Base-by-base conservation (phyloP, 2,888 invertebrate genomes). In the Tipula unca region DNA sequence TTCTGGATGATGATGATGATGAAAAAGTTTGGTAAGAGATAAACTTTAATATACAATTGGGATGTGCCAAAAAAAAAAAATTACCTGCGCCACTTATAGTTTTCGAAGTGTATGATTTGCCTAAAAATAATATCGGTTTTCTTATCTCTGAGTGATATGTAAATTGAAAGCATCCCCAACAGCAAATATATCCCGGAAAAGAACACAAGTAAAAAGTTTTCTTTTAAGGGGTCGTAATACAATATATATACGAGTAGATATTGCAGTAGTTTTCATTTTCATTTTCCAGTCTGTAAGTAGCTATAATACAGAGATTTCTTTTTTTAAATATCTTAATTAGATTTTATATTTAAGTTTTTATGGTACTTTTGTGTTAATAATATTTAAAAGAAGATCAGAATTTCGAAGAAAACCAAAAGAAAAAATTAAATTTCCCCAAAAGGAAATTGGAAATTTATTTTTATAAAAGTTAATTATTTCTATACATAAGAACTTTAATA, bases 381-480 rank as follows among this genome's bases (percentile, higher is more conserved):
- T 69, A 20, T 69, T 69, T 69, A 69, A 69, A 69, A 69, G 69
- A 69, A 25, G 69, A 69, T 69, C 69, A 69, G n/a, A 25, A 69
- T 25, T 25, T 25, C 1, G 10, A 25, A 69, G 69, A 25, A 25
- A 25, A 69, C 8, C 1, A 20, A 25, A 69, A 20, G 3, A n/a
- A 48, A 69, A 69, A 69, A 69, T 69, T 69, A 3, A 69, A 69
- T 69, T 69, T 25, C 69, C 69, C 69, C 69, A 69, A 69, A 69
- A 69, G 69, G 69, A 69, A 69, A 69, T 69, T 69, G 69, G 69
- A 69, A 69, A 25, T 69, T 69, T 69, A 69, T 25, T 69, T n/a
- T 10, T 69, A 69, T 69, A 69, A 69, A 69, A 69, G 69, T 69
- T 69, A 69, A 69, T 69, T 69, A 69, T 69, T 69, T 69, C n/a